phyloP scores from a whole-genome alignment of 37 sponge, comb jelly and placozoan genomes.

The Aplysina aerophoba region DNA sequence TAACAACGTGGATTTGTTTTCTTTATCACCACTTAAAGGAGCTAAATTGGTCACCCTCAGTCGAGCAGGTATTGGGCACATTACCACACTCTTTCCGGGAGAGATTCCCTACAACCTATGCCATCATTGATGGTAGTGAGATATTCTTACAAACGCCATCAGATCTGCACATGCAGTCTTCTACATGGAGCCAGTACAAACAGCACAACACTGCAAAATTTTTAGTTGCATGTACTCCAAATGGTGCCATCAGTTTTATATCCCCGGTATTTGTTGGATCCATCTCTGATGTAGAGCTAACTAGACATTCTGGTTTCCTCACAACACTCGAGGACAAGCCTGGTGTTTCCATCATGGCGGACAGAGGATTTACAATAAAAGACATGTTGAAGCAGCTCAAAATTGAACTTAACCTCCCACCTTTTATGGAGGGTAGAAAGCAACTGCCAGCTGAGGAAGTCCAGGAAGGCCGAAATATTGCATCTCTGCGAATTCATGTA shows the following conservation, averaged over 20 bases:
- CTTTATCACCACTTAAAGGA: slow-evolving; percentile 43
- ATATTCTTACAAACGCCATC: slow-evolving; percentile 50
- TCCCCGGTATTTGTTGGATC: slow-evolving; percentile 41
- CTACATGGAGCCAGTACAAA: slow-evolving; percentile 27
- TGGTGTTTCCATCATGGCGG: slow-evolving; percentile 63
- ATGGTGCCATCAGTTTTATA: slow-evolving; percentile 45
- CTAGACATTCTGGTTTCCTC: slow-evolving; percentile 30
- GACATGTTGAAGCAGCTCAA: slow-evolving; percentile 48
- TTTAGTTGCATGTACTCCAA: slow-evolving; percentile 56
- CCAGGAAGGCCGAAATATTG: slow-evolving; percentile 50
- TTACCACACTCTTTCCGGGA: slow-evolving; percentile 38
- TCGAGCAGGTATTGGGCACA: slow-evolving; percentile 51
- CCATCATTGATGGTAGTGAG: slow-evolving; percentile 71
- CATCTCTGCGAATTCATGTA: slow-evolving; percentile 43
- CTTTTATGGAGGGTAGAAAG: slow-evolving; percentile 55
- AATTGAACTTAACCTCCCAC: slow-evolving; percentile 60
- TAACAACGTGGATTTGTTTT: slow-evolving; percentile 59
- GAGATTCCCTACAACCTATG: slow-evolving; percentile 49
- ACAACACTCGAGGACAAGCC: slow-evolving; percentile 35
- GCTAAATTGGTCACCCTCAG: slow-evolving; percentile 41
- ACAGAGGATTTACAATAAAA: slow-evolving; percentile 66
- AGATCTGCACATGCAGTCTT: slow-evolving; percentile 55
- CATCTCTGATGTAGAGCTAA: slow-evolving; percentile 58
- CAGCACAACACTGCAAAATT: slow-evolving; percentile 63
- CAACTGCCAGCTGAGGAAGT: slow-evolving; percentile 61